A percentile compares a stretch with the other conserved stretches of the same genome.
phyloP scores from a whole-genome alignment of 2,888 invertebrate genomes.

The Erannis defoliaria region DNA sequence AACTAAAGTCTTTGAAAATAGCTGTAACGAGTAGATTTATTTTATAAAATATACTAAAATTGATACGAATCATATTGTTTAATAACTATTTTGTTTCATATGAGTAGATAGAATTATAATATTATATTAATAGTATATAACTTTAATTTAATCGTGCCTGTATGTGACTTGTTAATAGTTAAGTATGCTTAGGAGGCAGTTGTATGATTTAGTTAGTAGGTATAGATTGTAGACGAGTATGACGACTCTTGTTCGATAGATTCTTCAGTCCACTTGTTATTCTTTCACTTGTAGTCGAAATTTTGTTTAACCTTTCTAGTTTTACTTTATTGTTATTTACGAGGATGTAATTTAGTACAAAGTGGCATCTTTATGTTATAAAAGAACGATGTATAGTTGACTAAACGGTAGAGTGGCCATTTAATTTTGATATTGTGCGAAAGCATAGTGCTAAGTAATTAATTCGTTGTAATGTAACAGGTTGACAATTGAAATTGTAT shows the following conservation, averaged over 20 bases:
- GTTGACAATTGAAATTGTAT: slow-evolving; percentile 69
- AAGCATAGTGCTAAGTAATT: slow-evolving; percentile 72
- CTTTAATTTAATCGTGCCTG: slow-evolving; percentile 35
- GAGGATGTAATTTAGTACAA: slow-evolving; percentile 76
- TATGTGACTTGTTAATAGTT: slow-evolving; percentile 38
- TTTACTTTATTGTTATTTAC: slow-evolving; percentile 61
- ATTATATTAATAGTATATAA: slow-evolving; percentile 25
- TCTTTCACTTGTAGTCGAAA: slow-evolving; percentile 68
- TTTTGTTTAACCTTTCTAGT: slow-evolving; percentile 57
- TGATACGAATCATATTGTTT: background rate
- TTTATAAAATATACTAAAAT: background rate
- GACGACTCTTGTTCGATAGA: slow-evolving; percentile 35
- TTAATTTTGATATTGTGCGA: slow-evolving; percentile 76
- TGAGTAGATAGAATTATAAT: slow-evolving; percentile 36
- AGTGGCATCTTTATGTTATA: slow-evolving; percentile 69
- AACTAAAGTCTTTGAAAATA: too few species aligned
- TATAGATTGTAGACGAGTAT: slow-evolving; percentile 27
- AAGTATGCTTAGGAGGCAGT: slow-evolving; percentile 18
- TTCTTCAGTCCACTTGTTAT: slow-evolving; percentile 74
- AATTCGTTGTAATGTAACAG: slow-evolving; percentile 68
- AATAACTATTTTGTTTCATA: slow-evolving; percentile 7
- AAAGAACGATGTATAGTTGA: slow-evolving; percentile 66
- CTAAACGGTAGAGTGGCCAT: slow-evolving; percentile 80
- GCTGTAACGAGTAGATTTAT: background rate
- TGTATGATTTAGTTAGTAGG: slow-evolving; percentile 7